phyloP scores from a whole-genome alignment of 2,888 invertebrate genomes.

The Pollenia griseotomentosa region DNA sequence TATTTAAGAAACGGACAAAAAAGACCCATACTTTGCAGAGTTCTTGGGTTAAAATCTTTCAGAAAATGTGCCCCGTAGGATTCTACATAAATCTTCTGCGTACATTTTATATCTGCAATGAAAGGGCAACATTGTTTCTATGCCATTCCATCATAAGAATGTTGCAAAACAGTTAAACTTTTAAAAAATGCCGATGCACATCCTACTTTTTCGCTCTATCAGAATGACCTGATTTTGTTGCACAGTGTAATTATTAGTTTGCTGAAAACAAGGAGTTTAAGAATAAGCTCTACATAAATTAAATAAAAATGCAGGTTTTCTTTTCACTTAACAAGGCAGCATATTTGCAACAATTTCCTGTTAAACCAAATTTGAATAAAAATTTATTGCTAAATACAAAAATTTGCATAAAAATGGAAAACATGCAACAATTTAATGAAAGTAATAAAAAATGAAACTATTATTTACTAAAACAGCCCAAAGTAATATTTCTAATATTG shows the following conservation, averaged over 20 bases:
- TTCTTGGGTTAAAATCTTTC: too few species aligned
- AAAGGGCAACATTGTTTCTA: too few species aligned
- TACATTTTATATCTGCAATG: too few species aligned
- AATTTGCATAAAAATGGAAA: conserved; percentile 55
- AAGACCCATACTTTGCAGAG: too few species aligned
- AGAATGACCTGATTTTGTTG: too few species aligned
- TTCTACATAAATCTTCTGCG: too few species aligned
- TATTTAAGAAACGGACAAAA: too few species aligned
- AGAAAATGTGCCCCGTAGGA: too few species aligned
- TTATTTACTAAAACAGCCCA: not conserved
- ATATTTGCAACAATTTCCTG: conserved; percentile 69
- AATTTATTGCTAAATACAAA: not conserved
- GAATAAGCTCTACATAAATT: not conserved
- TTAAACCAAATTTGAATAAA: not conserved
- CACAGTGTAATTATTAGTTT: conserved; percentile 20
- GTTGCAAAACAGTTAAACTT: too few species aligned
- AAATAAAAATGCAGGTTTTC: conserved; percentile 49
- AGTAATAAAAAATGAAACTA: not conserved
- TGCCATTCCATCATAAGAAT: too few species aligned
- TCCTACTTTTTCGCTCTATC: too few species aligned
- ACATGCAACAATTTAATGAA: conserved; percentile 67
- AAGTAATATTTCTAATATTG: not conserved
- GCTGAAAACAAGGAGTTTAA: not conserved
- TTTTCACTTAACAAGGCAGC: conserved; percentile 65
- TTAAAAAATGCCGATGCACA: too few species aligned